phyloP scores from a whole-genome alignment of 2,888 invertebrate species.

The Dorcus parallelipipedus region DNA sequence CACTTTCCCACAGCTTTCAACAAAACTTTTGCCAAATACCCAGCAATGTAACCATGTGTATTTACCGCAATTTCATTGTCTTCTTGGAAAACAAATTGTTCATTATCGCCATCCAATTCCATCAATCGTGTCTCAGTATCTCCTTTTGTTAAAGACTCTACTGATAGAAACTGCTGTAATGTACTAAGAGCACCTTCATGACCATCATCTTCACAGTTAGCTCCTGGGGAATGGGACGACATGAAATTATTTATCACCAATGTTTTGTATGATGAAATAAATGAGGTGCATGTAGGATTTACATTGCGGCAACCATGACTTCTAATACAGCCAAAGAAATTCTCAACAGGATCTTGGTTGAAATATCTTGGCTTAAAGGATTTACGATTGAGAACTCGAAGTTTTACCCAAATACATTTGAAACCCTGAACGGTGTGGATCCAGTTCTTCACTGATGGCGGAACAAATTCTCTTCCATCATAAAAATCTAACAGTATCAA shows the following conservation, averaged over 20 bases:
- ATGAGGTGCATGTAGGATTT: conserved; percentile 18
- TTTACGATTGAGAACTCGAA: conserved; percentile 15
- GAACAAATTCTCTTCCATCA: conserved; percentile 8
- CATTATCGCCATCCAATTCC: no score
- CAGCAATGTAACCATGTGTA: no score
- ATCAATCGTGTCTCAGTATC: no score
- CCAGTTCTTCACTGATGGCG: conserved; percentile 21
- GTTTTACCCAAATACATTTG: conserved; percentile 14
- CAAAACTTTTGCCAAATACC: no score
- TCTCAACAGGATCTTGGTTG: conserved; percentile 27
- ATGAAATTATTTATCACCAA: conserved; percentile 24
- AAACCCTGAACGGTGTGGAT: conserved; percentile 21
- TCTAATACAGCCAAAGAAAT: conserved; percentile 23
- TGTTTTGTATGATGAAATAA: conserved; percentile 20
- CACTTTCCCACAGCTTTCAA: no score
- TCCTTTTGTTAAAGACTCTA: no score
- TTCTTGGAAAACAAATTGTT: no score
- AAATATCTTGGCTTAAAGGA: conserved; percentile 18
- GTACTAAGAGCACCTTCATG: conserved; percentile 8
- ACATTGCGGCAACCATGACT: conserved; percentile 22
- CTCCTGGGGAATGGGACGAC: conserved; percentile 15
- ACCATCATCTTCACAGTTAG: conserved; percentile 23
- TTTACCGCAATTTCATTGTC: no score
- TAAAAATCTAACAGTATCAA: conserved; percentile 7
- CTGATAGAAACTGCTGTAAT: no score